Conservation (phyloP, 2,113 vertebrate genomes). For the Nycticryphes semicollaris region DNA sequence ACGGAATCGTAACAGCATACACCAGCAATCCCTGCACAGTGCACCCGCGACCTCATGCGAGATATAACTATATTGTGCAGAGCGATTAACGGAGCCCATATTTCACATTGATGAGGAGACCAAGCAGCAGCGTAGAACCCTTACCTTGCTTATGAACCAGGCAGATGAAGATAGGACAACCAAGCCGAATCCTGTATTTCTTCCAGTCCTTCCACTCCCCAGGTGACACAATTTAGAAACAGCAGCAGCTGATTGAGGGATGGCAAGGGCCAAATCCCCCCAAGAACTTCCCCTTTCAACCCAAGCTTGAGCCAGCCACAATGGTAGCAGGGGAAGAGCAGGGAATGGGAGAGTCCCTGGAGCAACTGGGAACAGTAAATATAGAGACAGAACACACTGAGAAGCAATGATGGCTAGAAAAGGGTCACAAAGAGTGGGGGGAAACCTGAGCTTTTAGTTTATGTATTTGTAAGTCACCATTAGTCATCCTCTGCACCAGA, state of each 20-base stretch:
- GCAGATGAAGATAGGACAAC: background rate
- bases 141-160: background rate
- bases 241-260: background rate
- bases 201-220: background rate
- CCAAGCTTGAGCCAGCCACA: background rate
- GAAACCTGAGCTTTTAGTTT: background rate
- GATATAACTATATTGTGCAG: background rate
- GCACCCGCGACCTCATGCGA: background rate
- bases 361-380: background rate
- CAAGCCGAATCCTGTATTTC: background rate
- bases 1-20: background rate
- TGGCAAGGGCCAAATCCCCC: background rate
- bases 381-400: background rate
- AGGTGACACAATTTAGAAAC: background rate
- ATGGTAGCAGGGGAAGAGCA: background rate
- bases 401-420: background rate
- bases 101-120: background rate
- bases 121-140: background rate
- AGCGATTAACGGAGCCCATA: background rate
- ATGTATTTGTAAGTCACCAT: background rate
- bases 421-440: background rate
- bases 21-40: background rate
- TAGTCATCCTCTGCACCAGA: background rate
- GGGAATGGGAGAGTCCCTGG: fast-evolving
- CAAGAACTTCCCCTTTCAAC: background rate